phyloP scores from a whole-genome alignment of 1,140 invertebrate species.

The Panagrolaimus sp. region DNA sequence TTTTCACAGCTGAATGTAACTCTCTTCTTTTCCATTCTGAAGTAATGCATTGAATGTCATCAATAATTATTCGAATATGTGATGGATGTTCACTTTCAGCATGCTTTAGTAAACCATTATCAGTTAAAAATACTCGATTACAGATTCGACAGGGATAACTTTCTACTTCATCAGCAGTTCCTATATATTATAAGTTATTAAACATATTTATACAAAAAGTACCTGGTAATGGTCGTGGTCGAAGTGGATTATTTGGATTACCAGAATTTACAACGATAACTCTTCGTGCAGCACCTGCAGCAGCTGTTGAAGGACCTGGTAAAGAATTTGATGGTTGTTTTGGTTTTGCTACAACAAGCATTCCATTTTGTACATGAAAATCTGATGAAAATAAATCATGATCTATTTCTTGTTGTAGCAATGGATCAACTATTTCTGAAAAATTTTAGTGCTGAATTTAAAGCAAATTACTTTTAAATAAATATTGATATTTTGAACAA shows the following conservation, averaged over 20 bases:
- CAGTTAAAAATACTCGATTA: constrained; percentile 6
- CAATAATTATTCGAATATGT: not conserved
- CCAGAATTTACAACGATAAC: not conserved
- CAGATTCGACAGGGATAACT: not conserved
- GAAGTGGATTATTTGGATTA: not conserved
- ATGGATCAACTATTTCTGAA: not conserved
- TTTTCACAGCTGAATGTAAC: not conserved
- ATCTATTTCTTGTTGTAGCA: not conserved
- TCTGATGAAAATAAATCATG: not conserved
- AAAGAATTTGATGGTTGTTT: not conserved
- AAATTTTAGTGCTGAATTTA: too few species aligned
- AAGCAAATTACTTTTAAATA: too few species aligned
- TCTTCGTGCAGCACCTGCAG: not conserved
- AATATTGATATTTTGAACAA: too few species aligned
- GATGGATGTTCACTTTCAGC: not conserved
- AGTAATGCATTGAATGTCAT: constrained; percentile 3
- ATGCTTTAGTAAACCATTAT: not conserved
- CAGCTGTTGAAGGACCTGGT: not conserved
- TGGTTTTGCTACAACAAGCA: not conserved
- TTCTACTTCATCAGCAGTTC: constrained; percentile 1
- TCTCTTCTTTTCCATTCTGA: constrained; percentile 1
- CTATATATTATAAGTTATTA: not conserved
- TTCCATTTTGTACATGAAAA: not conserved
- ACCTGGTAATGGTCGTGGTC: not conserved
- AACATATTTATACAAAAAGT: too few species aligned